Evolutionary conservation across 2,888 invertebrate genomes (phyloP).

Genomic region (Phortica magna): DNA sequence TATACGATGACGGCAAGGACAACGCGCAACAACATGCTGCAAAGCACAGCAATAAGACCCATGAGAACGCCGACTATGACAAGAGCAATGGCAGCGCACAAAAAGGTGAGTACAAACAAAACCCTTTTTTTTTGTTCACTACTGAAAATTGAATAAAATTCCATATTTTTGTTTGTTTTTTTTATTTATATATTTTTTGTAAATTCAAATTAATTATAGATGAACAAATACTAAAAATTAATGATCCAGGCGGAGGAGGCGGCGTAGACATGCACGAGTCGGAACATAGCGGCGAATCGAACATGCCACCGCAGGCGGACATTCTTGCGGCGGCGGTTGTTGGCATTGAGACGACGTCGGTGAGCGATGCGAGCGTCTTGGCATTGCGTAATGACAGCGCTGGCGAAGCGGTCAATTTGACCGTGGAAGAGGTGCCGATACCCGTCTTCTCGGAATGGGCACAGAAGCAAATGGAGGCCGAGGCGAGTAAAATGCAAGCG

Average conservation of each 20-base stretch:
- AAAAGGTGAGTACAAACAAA: too few relatives aligned
- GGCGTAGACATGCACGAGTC: not conserved
- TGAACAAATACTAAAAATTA: slow-evolving; percentile 71
- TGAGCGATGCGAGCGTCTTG: slow-evolving; percentile 16
- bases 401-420: slow-evolving; percentile 69
- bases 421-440: slow-evolving; percentile 85
- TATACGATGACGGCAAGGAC: slow-evolving; percentile 38
- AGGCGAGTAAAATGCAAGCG: slow-evolving; percentile 82
- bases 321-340: not conserved
- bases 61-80: not conserved
- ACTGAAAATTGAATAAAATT: too few relatives aligned
- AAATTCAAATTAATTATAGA: slow-evolving; percentile 50
- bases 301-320: slow-evolving; percentile 48
- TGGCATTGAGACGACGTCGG: not conserved
- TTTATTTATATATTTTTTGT: not conserved
- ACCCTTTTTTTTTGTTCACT: too few relatives aligned
- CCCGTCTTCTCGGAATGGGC: slow-evolving; percentile 97
- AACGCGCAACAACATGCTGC: not conserved
- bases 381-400: slow-evolving; percentile 24
- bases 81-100: slow-evolving; percentile 53
- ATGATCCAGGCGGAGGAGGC: slow-evolving; percentile 74
- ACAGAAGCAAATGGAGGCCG: slow-evolving; percentile 92
- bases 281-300: slow-evolving; percentile 14
- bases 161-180: not conserved
- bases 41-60: not conserved